A percentile compares a stretch with the other conserved stretches of the same genome.
Conservation (phyloP, 2,113 vertebrate genomes). For the Nipponia nippon region DNA sequence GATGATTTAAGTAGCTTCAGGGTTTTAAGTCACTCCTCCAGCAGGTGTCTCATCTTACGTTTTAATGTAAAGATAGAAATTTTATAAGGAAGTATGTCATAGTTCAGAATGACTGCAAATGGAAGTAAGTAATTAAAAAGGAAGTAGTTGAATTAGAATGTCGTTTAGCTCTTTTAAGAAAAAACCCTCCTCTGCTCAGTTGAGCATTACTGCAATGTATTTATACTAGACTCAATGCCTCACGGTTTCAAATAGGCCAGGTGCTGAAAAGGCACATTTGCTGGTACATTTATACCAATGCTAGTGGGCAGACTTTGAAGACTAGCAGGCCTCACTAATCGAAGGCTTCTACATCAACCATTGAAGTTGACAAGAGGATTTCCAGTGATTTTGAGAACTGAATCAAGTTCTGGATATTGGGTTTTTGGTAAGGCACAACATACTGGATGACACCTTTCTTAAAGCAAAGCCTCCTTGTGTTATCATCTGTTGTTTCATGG, state of each 20-base stretch:
- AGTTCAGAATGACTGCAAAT: background rate
- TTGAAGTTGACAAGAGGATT: background rate
- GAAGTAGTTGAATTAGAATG: background rate
- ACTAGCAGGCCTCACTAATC: background rate
- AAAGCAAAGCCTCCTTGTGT: background rate
- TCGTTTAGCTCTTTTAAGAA: background rate
- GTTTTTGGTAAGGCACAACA: background rate
- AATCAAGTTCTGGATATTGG: background rate
- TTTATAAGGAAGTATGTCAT: background rate
- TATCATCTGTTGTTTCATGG: background rate
- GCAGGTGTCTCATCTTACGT: background rate
- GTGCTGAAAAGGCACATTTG: background rate
- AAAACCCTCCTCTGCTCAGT: background rate
- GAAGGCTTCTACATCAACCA: background rate
- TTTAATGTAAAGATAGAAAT: background rate
- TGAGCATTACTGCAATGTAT: background rate
- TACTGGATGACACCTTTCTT: background rate
- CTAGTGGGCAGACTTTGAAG: background rate
- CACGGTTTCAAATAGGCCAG: background rate
- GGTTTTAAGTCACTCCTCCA: background rate
- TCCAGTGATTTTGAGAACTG: background rate
- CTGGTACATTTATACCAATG: background rate
- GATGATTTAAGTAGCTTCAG: background rate
- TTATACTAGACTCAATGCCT: background rate
- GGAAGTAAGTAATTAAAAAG: background rate